Evolutionary conservation across 1,140 invertebrate species (phyloP), one percentile per base, ranked within the genome.

Genomic region (Anoplophora glabripennis): DNA sequence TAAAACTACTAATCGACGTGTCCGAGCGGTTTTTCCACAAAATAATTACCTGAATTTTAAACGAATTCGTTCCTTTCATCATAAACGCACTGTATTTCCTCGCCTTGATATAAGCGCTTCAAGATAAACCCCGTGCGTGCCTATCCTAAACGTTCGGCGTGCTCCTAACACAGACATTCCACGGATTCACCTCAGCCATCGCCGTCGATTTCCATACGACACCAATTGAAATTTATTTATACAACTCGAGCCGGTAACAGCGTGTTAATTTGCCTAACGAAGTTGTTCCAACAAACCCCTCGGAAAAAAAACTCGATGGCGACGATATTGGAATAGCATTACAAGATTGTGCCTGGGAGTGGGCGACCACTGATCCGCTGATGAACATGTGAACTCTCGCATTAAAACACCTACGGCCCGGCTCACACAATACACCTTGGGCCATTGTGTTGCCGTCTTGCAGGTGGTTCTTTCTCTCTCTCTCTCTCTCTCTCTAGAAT

Each of bases 301-400:
- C 33, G 35, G n/a, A n/a, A n/a, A 37, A 51, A 37, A 35, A 28
- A 36, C 33, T 51, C 48, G 34, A 51, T 33, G 9, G 15, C 12
- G 35, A 33, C 17, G 34, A 17, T 12, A 51, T 51, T 51, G 48
- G 35, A 35, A 51, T 37, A 51, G 11, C 34, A 51, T 51, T 51
- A 36, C 11, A 11, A 15, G 33, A 37, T 37, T 15, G 15, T 28
- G 15, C 7, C 7, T 2, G n/a, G n/a, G 38, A 36, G 59, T 61
- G 53, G 59, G 59, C 45, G 59, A 47, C 34, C 37, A 36, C 49
- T 42, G 44, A 60, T 41, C 59, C 48, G 41, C 49, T 55, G 51
- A 56, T 37, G 44, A 48, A 49, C 59, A 56, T 51, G 53, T 48
- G 52, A 60, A 61, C 53, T 46, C 28, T 28, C 28, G 46, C 53